Evolutionary conservation across 2,113 vertebrate species (phyloP).

Genomic region (human (Homo sapiens)): GRCh38 chr11:111311501-111312000

Average conservation of each 20-base stretch:
- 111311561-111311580: neutral
- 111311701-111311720: constrained; percentile 17
- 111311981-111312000: neutral
- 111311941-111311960: neutral
- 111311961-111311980: neutral
- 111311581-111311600: neutral
- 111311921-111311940: neutral
- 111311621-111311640: neutral
- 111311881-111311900: neutral
- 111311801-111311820: neutral
- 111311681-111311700: neutral
- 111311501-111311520: neutral
- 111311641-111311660: neutral
- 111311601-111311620: neutral
- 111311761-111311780: neutral
- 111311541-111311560: neutral
- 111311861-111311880: neutral
- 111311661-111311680: neutral
- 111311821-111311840: neutral
- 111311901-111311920: neutral
- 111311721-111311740: neutral
- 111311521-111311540: neutral
- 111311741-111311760: neutral
- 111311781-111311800: neutral
- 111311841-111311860: neutral